Base-by-base conservation (phyloP, 2,888 invertebrate genomes). In the Sipha maydis region DNA sequence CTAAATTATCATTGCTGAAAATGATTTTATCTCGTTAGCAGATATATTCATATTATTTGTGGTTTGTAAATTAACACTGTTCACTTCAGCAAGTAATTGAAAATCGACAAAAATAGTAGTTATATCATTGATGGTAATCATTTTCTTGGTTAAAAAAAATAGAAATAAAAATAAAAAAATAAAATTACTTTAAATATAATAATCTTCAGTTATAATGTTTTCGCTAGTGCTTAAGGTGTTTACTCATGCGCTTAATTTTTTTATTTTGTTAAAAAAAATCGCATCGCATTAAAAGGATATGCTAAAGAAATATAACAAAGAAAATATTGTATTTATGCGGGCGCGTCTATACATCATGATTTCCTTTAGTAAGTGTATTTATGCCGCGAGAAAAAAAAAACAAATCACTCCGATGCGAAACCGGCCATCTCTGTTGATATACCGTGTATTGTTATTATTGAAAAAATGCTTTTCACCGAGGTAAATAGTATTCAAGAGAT, bases 341-440 rank as follows among this genome's bases (percentile, higher is more conserved):
- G 0, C 54, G 54, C 34, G 21, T 61, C 83, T 73, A 83, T 61
- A 67, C 41, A 67, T 85, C 41, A 67, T 25, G 84, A 61, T 76
- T 76, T 84, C 76, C 75, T 76, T 76, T 61, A 25, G 28, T 82
- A 41, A 75, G 56, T 41, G 56, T 84, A 73, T 67, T 76, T 84
- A 84, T 61, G 38, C 75, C 19, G 25, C 11, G 54, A 14, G 28
- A 41, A 69, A 82, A 82, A 71, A 76, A 38, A 71, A 75, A 73
- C 54, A 76, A 76, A 77, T 84, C 67, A 67, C 67, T 77, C 28
- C 61, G 25, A 5, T 28, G 71, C 28, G 17, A 31, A 73, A 28
- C 38, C 56, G 61, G 25, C 83, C 41, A 76, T 77, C 41, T 17
- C 17, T n/a, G 69, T 83, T 71, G 71, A 71, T 48, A 28, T 11